phyloP scores from a whole-genome alignment of 2,797 vertebrate genomes.

The Poecilia wingei region DNA sequence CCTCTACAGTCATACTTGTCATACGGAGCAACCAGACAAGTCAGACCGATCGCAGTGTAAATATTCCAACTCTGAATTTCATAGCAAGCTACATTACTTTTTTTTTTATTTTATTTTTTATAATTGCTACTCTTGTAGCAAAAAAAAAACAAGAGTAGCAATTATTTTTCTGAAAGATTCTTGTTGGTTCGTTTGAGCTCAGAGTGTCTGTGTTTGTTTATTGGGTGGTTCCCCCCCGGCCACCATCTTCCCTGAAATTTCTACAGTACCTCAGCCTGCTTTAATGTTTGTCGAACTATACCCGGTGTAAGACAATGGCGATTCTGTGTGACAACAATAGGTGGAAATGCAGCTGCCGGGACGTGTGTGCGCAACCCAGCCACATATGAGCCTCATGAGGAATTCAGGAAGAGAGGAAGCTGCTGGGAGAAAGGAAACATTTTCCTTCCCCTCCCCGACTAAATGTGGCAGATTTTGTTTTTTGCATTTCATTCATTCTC shows the following conservation, averaged over 20 bases:
- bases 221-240: conserved; percentile 52
- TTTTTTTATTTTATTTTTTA: background rate
- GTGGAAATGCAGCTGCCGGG: conserved; percentile 75
- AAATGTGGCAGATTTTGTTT: conserved; percentile 35
- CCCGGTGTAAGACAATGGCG: conserved; percentile 77
- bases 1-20: conserved; percentile 39
- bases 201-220: conserved; percentile 66
- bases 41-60: conserved; percentile 62
- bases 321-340: conserved; percentile 78
- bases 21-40: conserved; percentile 46
- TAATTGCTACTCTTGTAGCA: too few relatives aligned
- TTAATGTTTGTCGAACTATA: conserved; percentile 71
- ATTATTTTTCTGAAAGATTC: background rate
- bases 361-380: conserved; percentile 55
- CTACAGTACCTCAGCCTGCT: conserved; percentile 56
- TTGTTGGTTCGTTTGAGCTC: background rate
- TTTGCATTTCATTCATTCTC: conserved; percentile 78
- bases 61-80: conserved; percentile 30
- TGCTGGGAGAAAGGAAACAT: conserved; percentile 43
- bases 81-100: background rate
- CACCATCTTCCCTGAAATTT: conserved; percentile 56
- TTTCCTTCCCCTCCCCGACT: conserved; percentile 33
- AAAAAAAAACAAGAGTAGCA: background rate
- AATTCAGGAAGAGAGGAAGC: conserved; percentile 53
- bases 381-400: conserved; percentile 68